These are phyloP conservation scores for Pica pica DNA, from an alignment of 2,113 vertebrate genomes.

Conservation along the genomic window DNA sequence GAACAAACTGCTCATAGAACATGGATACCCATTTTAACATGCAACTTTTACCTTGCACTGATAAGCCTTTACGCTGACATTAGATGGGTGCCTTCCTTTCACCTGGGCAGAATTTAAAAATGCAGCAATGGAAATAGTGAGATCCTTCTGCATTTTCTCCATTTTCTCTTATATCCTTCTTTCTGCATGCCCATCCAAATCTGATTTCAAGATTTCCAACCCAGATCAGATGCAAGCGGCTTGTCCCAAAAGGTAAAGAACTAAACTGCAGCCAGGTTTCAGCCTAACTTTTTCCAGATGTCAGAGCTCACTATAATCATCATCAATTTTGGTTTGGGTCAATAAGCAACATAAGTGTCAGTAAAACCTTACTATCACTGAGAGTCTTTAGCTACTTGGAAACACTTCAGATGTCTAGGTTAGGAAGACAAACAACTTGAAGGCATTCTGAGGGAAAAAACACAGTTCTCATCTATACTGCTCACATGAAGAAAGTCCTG, in stretches of 20 bases:
- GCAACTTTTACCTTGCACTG: background rate
- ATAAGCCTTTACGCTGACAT: background rate
- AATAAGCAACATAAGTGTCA: background rate
- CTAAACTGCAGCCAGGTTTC: background rate
- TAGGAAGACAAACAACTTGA: slow-evolving; percentile 11
- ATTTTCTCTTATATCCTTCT: background rate
- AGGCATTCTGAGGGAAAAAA: background rate
- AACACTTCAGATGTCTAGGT: slow-evolving; percentile 1
- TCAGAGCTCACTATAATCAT: background rate
- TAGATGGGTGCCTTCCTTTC: background rate
- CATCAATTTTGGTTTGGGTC: background rate
- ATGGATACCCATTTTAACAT: background rate
- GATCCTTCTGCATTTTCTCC: background rate
- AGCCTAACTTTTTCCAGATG: slow-evolving; percentile 17
- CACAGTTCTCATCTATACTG: background rate
- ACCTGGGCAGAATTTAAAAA: background rate
- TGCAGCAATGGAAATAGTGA: background rate
- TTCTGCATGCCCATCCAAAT: background rate
- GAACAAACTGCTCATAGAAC: background rate
- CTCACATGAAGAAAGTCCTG: background rate
- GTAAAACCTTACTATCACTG: background rate
- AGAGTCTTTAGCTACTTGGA: slow-evolving; percentile 5
- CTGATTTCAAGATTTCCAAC: background rate
- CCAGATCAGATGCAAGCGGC: background rate
- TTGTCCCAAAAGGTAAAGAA: slow-evolving; percentile 33